Conservation (phyloP, 1,140 invertebrate species). For the Liolophura sinensis region DNA sequence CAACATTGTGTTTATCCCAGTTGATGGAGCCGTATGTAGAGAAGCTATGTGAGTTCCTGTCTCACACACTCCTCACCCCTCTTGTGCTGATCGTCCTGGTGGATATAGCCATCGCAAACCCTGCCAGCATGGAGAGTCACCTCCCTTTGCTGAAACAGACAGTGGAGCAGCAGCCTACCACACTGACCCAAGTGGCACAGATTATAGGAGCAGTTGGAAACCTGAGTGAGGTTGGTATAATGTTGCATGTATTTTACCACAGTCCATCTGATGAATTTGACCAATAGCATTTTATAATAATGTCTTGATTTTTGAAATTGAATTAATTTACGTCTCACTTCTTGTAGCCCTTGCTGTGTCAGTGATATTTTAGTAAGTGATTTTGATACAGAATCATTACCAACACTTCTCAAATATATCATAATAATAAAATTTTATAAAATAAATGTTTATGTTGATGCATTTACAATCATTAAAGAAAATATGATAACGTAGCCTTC, state of each 20-base stretch:
- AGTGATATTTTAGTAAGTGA: no score
- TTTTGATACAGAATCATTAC: no score
- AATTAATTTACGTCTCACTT: not conserved
- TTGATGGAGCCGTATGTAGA: slow-evolving; percentile 76
- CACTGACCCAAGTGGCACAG: slow-evolving; percentile 60
- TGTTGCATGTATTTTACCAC: no score
- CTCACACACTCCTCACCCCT: slow-evolving; percentile 63
- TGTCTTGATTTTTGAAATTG: no score
- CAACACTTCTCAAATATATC: no score
- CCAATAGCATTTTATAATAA: no score
- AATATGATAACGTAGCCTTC: no score
- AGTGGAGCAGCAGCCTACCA: slow-evolving; percentile 70
- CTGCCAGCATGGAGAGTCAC: slow-evolving; percentile 71
- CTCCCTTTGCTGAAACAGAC: slow-evolving; percentile 69
- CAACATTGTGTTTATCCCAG: slow-evolving; percentile 60
- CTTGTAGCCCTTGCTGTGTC: no score
- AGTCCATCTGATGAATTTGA: no score
- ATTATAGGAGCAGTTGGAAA: slow-evolving; percentile 58
- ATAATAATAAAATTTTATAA: no score
- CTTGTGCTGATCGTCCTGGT: slow-evolving; percentile 77
- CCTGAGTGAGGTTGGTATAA: slow-evolving; percentile 44
- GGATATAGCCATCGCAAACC: slow-evolving; percentile 71
- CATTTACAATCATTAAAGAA: no score
- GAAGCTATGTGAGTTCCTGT: slow-evolving; percentile 75
- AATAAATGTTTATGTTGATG: no score